These are phyloP conservation scores for Hydrolagus affinis DNA, from an alignment of 2,113 vertebrate genomes.

Conservation along the genomic window DNA sequence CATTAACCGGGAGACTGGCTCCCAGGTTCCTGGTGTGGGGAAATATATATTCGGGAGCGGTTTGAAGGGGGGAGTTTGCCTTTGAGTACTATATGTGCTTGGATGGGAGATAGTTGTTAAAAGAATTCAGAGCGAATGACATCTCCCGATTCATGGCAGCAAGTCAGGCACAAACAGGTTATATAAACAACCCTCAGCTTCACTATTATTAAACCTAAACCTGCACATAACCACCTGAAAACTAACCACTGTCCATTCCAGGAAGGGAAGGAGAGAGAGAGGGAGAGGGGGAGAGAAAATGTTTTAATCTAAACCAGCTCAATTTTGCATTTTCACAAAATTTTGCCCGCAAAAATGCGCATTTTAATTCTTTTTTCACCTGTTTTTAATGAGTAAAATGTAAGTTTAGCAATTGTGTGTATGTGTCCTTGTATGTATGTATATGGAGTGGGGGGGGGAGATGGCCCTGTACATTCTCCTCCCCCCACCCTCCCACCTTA, in stretches of 20 bases:
- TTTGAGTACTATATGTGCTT: background rate
- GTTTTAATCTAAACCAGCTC: too few species aligned
- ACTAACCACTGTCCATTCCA: too few species aligned
- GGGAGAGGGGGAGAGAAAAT: background rate
- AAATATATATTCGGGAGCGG: background rate
- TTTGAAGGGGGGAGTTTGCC: background rate
- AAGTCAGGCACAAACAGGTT: conserved; percentile 13
- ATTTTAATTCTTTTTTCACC: background rate
- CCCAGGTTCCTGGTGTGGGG: background rate
- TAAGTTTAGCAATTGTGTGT: background rate
- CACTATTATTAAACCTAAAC: background rate
- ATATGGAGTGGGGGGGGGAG: background rate
- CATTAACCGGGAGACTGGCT: background rate
- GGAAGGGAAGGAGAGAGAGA: too few species aligned
- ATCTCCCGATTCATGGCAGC: background rate
- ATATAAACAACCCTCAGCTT: background rate
- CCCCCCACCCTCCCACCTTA: background rate
- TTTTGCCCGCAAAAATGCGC: background rate
- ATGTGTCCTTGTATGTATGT: background rate
- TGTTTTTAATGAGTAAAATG: background rate
- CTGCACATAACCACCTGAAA: background rate
- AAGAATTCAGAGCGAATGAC: background rate
- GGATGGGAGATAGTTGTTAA: background rate
- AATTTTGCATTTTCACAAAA: background rate
- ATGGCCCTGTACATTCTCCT: background rate